Percentiles rank a stretch among this genome's conserved stretches.
These are phyloP conservation scores for Pseudanteris insignis DNA, from an alignment of 2,888 invertebrate genomes.

Conservation along the genomic window DNA sequence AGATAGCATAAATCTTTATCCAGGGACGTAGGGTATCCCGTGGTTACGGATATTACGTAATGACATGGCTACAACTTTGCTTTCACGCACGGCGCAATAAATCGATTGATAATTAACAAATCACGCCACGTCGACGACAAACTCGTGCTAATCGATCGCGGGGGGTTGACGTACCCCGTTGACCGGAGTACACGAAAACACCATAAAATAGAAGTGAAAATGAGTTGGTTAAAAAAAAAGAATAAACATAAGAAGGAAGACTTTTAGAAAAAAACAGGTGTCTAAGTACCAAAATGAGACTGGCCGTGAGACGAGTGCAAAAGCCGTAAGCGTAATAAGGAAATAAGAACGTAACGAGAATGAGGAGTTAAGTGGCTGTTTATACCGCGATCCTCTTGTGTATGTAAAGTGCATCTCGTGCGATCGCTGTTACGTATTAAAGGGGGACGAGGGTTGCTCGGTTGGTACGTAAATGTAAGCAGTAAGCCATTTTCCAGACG, in stretches of 20 bases:
- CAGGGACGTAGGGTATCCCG: conserved; percentile 48
- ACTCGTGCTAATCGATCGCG: conserved; percentile 12
- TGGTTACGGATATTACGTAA: conserved; percentile 56
- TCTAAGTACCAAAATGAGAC: too few species aligned
- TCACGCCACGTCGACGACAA: conserved; percentile 31
- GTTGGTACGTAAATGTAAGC: conserved; percentile 64
- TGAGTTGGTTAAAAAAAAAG: too few species aligned
- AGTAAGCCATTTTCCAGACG: conserved; percentile 68
- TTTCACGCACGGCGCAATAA: conserved; percentile 36
- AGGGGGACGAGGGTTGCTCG: conserved; percentile 48
- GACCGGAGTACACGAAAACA: too few species aligned
- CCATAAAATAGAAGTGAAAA: too few species aligned
- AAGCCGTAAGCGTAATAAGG: conserved; percentile 23
- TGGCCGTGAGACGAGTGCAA: conserved; percentile 23
- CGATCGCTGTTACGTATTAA: conserved; percentile 36
- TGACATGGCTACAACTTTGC: conserved; percentile 46
- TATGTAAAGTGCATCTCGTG: conserved; percentile 44
- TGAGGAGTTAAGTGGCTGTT: conserved; percentile 56
- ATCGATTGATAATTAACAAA: conserved; percentile 42
- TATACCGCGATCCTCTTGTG: conserved; percentile 50
- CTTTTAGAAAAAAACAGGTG: too few species aligned
- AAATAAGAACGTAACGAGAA: conserved; percentile 40
- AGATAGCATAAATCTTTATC: conserved; percentile 61
- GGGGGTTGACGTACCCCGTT: too few species aligned
- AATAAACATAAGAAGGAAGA: too few species aligned